Evolutionary conservation across 1,140 invertebrate genomes (phyloP).

Genomic region (Eumaeus atala): DNA sequence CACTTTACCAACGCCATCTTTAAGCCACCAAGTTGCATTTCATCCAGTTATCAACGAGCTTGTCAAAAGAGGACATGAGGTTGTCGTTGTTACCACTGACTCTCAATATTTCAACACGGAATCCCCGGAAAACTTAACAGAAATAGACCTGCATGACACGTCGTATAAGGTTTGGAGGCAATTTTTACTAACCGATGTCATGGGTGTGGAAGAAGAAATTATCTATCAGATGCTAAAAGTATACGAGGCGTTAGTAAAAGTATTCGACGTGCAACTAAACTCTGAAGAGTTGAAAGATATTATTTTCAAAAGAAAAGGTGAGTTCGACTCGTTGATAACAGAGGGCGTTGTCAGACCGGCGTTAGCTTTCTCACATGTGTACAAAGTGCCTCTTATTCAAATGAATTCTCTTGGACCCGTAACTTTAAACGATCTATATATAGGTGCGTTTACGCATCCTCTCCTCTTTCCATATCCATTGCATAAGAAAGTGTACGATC

Average conservation of each 20-base stretch:
- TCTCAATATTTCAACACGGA: not conserved
- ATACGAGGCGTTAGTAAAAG: not conserved
- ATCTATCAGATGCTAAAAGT: conserved; percentile 1
- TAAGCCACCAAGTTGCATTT: not conserved
- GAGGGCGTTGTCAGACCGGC: conserved; percentile 6
- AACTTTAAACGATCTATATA: conserved; percentile 2
- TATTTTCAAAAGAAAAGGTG: not conserved
- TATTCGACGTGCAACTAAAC: conserved; percentile 1
- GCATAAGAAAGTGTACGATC: not conserved
- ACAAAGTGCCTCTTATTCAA: conserved; percentile 5
- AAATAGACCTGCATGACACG: not conserved
- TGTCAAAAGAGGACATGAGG: not conserved
- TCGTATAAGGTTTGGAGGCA: conserved; percentile 6
- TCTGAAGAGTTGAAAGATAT: not conserved
- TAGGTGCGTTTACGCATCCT: conserved; percentile 1
- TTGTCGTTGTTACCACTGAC: not conserved
- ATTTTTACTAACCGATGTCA: not conserved
- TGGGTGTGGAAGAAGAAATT: not conserved
- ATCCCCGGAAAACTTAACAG: conserved; percentile 1
- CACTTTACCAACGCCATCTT: not conserved
- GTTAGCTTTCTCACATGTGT: conserved; percentile 5
- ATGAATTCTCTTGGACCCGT: not conserved
- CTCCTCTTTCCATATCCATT: not conserved
- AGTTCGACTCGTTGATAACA: conserved; percentile 5
- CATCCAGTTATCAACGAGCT: not conserved